These are phyloP conservation scores for Eulithis prunata DNA, from an alignment of 2,888 invertebrate genomes.

Conservation along the genomic window DNA sequence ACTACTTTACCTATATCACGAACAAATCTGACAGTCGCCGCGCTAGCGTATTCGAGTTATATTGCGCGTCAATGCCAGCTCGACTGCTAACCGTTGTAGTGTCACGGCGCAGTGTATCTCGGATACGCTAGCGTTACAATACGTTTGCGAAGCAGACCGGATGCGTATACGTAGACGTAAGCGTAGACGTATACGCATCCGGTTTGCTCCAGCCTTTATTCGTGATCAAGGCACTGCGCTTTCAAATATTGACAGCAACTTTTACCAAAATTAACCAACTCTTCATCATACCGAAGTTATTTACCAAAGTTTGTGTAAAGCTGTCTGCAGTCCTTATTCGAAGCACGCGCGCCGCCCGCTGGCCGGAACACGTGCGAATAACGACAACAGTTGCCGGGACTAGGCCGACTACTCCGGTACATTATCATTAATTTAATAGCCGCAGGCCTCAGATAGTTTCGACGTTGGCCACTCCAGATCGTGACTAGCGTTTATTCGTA, in stretches of 20 bases:
- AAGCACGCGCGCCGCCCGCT: constrained; percentile 48
- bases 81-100: too few relatives aligned
- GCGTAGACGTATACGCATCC: too few relatives aligned
- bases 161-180: too few relatives aligned
- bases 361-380: constrained; percentile 68
- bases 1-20: too few relatives aligned
- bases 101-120: too few relatives aligned
- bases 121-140: too few relatives aligned
- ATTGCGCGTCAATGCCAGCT: too few relatives aligned
- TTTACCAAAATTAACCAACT: constrained; percentile 35
- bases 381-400: constrained; percentile 58
- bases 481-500: constrained; percentile 53
- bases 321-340: constrained; percentile 47
- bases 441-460: constrained; percentile 50
- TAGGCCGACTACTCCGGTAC: constrained; percentile 48
- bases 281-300: constrained; percentile 35
- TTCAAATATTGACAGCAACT: constrained; percentile 29
- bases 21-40: too few relatives aligned
- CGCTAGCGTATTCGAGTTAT: too few relatives aligned
- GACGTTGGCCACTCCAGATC: constrained; percentile 49
- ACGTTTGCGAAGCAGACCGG: too few relatives aligned
- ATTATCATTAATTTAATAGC: constrained; percentile 75
- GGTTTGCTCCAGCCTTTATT: too few relatives aligned
- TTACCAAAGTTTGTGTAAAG: constrained; percentile 40
- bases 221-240: too few relatives aligned